Evolutionary conservation across 2,797 vertebrate genomes (phyloP).

Genomic region (Aldrovandia affinis): DNA sequence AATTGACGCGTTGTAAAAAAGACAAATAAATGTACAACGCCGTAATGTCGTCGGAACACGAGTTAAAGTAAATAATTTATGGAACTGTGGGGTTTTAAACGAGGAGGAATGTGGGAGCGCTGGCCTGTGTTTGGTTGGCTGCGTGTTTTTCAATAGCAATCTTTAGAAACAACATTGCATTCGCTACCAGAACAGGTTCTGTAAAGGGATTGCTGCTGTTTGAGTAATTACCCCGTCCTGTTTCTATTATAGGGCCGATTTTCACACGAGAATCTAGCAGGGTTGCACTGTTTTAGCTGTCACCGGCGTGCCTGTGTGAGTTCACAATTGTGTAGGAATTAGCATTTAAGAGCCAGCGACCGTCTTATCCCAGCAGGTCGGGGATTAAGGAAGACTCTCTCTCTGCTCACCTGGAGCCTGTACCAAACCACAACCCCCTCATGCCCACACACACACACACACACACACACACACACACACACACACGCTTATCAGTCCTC

Average conservation of each 20-base stretch:
- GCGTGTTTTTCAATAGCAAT: background rate
- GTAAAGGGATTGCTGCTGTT: background rate
- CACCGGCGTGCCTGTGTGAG: constrained; percentile 17
- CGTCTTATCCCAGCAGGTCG: constrained; percentile 26
- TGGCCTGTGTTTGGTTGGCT: background rate
- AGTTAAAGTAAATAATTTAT: background rate
- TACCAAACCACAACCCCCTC: constrained; percentile 21
- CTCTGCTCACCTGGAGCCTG: constrained; percentile 32
- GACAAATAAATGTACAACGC: background rate
- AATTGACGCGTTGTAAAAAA: background rate
- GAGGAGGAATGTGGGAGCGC: background rate
- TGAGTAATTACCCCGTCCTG: constrained; percentile 22
- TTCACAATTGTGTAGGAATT: constrained; percentile 31
- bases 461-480: constrained; percentile 34
- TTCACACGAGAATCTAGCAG: constrained; percentile 17
- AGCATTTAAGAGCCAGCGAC: constrained; percentile 28
- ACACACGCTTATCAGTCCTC: constrained; percentile 21
- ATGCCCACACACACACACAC: constrained; percentile 21
- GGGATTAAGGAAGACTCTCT: constrained; percentile 14
- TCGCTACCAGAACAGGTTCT: background rate
- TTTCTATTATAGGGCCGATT: constrained; percentile 16
- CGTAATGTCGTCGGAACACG: background rate
- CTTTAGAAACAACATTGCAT: background rate
- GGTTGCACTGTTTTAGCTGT: constrained; percentile 13
- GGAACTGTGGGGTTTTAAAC: background rate